A percentile compares a stretch with the other conserved stretches of the same genome.
phyloP scores from a whole-genome alignment of 2,797 vertebrate species.

The Odontamblyopus rebecca region DNA sequence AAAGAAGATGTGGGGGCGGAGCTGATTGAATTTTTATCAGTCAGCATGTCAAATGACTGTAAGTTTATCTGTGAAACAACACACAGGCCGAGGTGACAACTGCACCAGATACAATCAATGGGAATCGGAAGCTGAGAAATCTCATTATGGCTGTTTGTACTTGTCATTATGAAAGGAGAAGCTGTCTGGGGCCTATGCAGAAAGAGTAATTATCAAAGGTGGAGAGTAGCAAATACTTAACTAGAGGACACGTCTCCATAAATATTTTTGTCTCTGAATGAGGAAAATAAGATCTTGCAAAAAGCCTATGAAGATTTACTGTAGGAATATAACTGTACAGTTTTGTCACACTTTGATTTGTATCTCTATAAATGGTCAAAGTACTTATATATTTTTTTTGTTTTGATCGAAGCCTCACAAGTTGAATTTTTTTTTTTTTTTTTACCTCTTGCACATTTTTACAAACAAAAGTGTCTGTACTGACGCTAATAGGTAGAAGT shows the following conservation, averaged over 20 bases:
- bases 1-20: slow-evolving; percentile 18
- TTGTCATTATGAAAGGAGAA: slow-evolving; percentile 32
- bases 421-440: too few relatives aligned
- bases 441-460: too few relatives aligned
- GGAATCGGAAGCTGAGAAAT: slow-evolving; percentile 31
- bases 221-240: neutral
- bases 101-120: slow-evolving; percentile 42
- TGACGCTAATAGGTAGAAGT: too few relatives aligned
- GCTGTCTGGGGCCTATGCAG: slow-evolving; percentile 15
- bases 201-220: slow-evolving; percentile 19
- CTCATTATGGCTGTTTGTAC: slow-evolving; percentile 41
- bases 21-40: slow-evolving; percentile 51
- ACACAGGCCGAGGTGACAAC: slow-evolving; percentile 39
- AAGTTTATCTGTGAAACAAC: slow-evolving; percentile 39
- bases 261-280: neutral
- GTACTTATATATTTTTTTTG: too few relatives aligned
- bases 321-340: too few relatives aligned
- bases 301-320: too few relatives aligned
- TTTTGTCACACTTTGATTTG: too few relatives aligned
- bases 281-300: too few relatives aligned
- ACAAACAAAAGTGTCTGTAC: too few relatives aligned
- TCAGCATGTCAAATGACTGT: slow-evolving; percentile 48
- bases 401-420: too few relatives aligned
- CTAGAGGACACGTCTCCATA: neutral
- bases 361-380: too few relatives aligned